These are phyloP conservation scores for Rhinogobius similis DNA, from an alignment of 2,113 vertebrate species.

Conservation along the genomic window DNA sequence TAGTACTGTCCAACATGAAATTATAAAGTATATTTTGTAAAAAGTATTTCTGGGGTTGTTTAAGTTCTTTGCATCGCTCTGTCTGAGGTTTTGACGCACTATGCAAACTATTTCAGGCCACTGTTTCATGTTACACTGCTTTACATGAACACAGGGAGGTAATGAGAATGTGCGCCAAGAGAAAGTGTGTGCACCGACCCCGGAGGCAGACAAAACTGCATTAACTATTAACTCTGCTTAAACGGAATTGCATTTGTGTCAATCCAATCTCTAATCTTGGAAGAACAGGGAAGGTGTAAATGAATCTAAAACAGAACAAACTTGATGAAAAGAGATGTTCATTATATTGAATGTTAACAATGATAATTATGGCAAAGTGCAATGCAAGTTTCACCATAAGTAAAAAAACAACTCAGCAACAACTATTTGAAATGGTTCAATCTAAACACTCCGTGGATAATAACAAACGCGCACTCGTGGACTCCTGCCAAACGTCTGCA, in stretches of 20 bases:
- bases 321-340: too few species aligned
- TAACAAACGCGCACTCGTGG: slow-evolving; percentile 13
- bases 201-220: slow-evolving; percentile 63
- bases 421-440: too few species aligned
- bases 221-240: slow-evolving; percentile 67
- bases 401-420: too few species aligned
- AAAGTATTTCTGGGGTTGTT: neutral
- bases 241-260: slow-evolving; percentile 60
- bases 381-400: too few species aligned
- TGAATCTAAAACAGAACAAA: too few species aligned
- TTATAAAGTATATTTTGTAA: neutral
- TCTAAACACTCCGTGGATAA: neutral
- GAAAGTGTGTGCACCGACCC: slow-evolving; percentile 44
- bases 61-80: neutral
- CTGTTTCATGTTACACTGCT: slow-evolving; percentile 42
- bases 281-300: slow-evolving; percentile 17
- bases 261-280: slow-evolving; percentile 55
- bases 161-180: slow-evolving; percentile 61
- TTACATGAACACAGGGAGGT: slow-evolving; percentile 57
- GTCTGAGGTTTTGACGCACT: slow-evolving; percentile 8
- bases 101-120: slow-evolving; percentile 23
- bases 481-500: slow-evolving; percentile 9
- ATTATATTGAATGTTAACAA: too few species aligned
- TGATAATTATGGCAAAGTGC: too few species aligned
- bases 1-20: too few species aligned